These are phyloP conservation scores for Orgyia antiqua DNA, from an alignment of 2,888 invertebrate species.

Conservation along the genomic window DNA sequence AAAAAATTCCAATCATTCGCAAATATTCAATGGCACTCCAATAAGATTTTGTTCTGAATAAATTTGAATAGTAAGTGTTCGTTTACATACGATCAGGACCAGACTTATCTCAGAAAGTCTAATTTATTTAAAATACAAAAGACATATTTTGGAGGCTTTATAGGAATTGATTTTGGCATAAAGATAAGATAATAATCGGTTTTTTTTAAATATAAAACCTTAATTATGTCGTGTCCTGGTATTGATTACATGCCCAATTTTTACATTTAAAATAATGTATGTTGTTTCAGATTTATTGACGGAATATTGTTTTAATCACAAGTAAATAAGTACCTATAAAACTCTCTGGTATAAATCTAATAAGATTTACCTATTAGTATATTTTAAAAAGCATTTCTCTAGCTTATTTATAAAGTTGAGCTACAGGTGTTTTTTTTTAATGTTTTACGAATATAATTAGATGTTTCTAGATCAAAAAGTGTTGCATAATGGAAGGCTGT, in stretches of 20 bases:
- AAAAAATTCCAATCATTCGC: no score
- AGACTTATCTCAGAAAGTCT: constrained; percentile 27
- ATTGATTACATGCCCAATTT: no score
- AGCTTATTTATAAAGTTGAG: constrained; percentile 12
- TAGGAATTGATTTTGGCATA: constrained; percentile 6
- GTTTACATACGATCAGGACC: constrained; percentile 22
- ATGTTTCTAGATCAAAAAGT: constrained; percentile 52
- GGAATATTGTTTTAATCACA: constrained; percentile 8
- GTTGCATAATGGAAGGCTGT: constrained; percentile 59
- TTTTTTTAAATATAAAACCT: no score
- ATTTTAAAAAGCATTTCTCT: constrained; percentile 23
- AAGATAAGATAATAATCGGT: constrained; percentile 11
- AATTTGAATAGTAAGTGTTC: constrained; percentile 44
- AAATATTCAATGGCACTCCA: constrained; percentile 20
- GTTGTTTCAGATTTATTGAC: constrained; percentile 9
- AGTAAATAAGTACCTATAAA: constrained; percentile 13
- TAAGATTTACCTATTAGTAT: constrained; percentile 17
- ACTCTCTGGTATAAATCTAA: constrained; percentile 10
- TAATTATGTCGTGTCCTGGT: no score
- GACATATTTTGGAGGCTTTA: constrained; percentile 7
- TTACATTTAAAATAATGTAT: not conserved
- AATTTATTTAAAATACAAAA: constrained; percentile 23
- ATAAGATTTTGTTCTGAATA: constrained; percentile 35
- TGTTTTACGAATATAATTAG: constrained; percentile 37
- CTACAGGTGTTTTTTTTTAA: constrained; percentile 29